Evolutionary conservation across 1,140 invertebrate species (phyloP).

Genomic region (Penaeus indicus): DNA sequence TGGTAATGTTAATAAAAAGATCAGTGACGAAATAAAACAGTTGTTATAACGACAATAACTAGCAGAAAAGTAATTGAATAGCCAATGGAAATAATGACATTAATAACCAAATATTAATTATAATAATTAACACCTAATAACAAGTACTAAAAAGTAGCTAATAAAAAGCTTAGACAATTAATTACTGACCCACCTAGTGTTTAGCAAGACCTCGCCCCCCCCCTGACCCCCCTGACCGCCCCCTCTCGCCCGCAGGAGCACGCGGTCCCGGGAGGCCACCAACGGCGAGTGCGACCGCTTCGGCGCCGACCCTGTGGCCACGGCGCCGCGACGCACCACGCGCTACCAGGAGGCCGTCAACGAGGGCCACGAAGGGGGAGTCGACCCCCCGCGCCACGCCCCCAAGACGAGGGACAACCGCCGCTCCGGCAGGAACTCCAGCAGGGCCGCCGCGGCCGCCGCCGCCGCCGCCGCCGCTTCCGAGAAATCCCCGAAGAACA

Average conservation of each 20-base stretch:
- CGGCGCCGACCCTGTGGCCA: neutral
- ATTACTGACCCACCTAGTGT: no score
- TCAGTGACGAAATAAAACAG: no score
- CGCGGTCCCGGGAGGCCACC: conserved; percentile 19
- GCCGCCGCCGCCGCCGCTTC: no score
- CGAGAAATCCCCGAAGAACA: conserved; percentile 51
- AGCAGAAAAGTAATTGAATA: no score
- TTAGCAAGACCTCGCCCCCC: no score
- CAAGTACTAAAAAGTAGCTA: no score
- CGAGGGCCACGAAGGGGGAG: neutral
- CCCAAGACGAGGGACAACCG: conserved; percentile 39
- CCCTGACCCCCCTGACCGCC: neutral
- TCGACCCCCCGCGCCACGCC: conserved; percentile 2
- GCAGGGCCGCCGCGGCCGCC: neutral
- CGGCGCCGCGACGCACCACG: conserved; percentile 26
- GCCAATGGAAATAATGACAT: no score
- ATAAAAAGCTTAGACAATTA: no score
- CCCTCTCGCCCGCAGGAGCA: conserved; percentile 23
- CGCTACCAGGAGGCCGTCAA: conserved; percentile 24
- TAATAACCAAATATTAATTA: no score
- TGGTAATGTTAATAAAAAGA: no score
- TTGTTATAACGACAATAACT: no score
- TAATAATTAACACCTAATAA: no score
- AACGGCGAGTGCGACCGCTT: conserved; percentile 45
- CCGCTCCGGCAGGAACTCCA: conserved; percentile 33